Percentiles rank a stretch among this genome's conserved stretches.
Evolutionary conservation across 2,797 vertebrate genomes (phyloP).

Genomic region (Tinamus major): DNA sequence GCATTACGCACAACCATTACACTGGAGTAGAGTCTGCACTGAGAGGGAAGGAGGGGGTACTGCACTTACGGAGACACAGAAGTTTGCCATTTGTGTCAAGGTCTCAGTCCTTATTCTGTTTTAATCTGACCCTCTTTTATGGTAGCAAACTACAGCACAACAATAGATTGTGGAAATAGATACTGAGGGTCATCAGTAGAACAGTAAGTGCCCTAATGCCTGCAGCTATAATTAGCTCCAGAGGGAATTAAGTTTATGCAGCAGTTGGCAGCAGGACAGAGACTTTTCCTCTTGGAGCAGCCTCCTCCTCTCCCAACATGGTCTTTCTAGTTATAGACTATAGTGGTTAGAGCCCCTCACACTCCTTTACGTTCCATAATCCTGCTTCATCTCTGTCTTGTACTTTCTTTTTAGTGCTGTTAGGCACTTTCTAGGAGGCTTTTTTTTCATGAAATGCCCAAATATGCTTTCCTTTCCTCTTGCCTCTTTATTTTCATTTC

Average conservation of each 20-base stretch:
- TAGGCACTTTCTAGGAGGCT: neutral
- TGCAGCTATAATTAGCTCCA: conserved; percentile 31
- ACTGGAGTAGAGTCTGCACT: neutral
- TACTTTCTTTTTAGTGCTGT: neutral
- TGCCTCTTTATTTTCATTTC: neutral
- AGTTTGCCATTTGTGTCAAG: neutral
- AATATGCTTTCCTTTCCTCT: neutral
- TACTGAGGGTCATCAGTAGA: neutral
- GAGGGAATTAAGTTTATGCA: neutral
- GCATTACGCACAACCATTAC: neutral
- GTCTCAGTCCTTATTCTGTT: neutral
- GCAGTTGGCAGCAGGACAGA: neutral
- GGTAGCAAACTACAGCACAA: neutral
- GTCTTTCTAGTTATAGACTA: neutral
- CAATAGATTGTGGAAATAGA: neutral
- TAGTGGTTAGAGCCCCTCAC: neutral
- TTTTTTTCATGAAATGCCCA: neutral
- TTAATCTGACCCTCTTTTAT: neutral
- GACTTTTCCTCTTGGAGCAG: neutral
- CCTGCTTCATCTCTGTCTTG: neutral
- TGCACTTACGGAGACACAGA: neutral
- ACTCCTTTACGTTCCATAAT: neutral
- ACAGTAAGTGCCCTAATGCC: neutral
- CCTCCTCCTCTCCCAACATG: neutral
- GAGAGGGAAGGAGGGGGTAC: neutral